Conservation (phyloP, 2,113 vertebrate species). For the Leiothrix lutea region DNA sequence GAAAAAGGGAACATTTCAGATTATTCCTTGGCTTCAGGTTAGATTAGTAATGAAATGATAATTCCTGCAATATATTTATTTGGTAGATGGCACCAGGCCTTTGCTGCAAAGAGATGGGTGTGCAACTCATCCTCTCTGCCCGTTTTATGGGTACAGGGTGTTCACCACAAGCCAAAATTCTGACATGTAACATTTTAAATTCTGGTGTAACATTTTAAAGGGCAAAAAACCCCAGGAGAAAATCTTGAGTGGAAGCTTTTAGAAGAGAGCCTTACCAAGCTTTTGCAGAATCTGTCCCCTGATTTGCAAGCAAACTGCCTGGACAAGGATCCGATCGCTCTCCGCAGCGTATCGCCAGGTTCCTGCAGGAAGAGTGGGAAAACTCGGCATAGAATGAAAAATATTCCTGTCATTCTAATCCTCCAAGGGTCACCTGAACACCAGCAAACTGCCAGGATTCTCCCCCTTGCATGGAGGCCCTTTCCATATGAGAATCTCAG, state of each 20-base stretch:
- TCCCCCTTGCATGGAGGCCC: not conserved
- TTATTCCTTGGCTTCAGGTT: not conserved
- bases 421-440: not conserved
- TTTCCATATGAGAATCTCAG: not conserved
- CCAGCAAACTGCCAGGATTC: not conserved
- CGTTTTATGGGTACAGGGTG: not conserved
- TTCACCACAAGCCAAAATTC: not conserved
- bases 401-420: not conserved
- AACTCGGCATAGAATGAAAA: not conserved
- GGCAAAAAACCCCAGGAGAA: too few relatives aligned
- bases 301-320: conserved; percentile 92
- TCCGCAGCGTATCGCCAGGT: conserved; percentile 84
- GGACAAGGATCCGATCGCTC: conserved; percentile 85
- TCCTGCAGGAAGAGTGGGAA: conserved; percentile 69
- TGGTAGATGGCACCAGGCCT: not conserved
- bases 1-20: not conserved
- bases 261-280: conserved; percentile 75
- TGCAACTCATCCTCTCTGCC: not conserved
- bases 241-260: not conserved
- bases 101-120: not conserved
- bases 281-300: conserved; percentile 92
- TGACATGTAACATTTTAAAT: too few relatives aligned
- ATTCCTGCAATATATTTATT: not conserved
- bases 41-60: not conserved
- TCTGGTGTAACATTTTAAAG: not conserved